Evolutionary conservation across 2,888 invertebrate species (phyloP), one percentile per base, ranked within the genome.

Genomic region (Hedya salicella): DNA sequence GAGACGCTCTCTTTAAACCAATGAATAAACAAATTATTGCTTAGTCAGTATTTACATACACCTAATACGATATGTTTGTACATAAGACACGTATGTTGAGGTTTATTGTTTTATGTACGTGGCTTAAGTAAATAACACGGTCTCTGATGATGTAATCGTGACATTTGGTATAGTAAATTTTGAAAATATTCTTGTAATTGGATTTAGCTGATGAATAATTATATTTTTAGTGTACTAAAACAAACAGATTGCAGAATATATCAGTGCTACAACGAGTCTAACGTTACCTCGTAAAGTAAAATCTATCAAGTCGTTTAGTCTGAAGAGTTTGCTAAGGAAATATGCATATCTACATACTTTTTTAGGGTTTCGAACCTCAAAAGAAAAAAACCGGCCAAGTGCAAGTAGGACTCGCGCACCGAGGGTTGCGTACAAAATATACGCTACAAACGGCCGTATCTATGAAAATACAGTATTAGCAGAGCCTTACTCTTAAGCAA

Each of bases 21-120:
- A 16, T 14, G 30, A n/a, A 44, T 44, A 59, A 64, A 64, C 50
- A 59, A 59, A 57, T 44, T 52, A 25, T 50, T 36, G 64, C 64
- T 8, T 25, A 16, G 44, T 46, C 36, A 64, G 64, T 64, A 17
- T 64, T 64, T 62, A 44, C 36, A 40, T 62, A 16, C 4, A 25
- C 16, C 42, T 39, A 40, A 63, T 30, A 54, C 30, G 44, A 59
- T 21, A 30, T 50, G 44, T 49, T 56, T 42, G 49, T 49, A 49
- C 17, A 50, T 50, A 30, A 39, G 54, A 30, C 57, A 44, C 50
- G 64, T 64, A 44, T 44, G 25, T 44, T 14, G 30, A n/a, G 16
- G 21, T 8, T 19, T 19, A 6, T 42, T 44, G 54, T 56, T 50
- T 14, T 49, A 42, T 36, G 39, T 56, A 59, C 52, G 64, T 57